Conservation (phyloP, 1,140 invertebrate species). For the Oreohelix idahoensis region DNA sequence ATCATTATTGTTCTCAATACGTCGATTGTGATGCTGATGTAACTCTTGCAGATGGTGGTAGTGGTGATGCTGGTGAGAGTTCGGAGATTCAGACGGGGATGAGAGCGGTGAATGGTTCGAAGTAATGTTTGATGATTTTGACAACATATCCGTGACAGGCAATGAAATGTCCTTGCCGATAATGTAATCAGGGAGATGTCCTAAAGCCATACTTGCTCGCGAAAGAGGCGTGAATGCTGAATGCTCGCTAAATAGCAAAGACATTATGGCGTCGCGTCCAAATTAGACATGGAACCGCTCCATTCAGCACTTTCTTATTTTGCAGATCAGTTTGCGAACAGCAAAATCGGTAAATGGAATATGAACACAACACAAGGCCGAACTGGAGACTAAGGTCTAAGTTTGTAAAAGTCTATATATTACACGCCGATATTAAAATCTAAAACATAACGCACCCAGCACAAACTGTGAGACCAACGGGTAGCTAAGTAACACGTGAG, state of each 20-base stretch:
- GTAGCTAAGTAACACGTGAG: background rate
- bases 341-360: background rate
- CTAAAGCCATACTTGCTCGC: background rate
- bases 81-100: background rate
- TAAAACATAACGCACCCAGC: background rate
- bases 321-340: background rate
- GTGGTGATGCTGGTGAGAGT: slow-evolving; percentile 16
- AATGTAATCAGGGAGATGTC: background rate
- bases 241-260: slow-evolving; percentile 35
- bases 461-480: too few relatives aligned
- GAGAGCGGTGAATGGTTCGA: background rate
- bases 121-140: background rate
- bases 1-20: background rate
- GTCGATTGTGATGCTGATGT: background rate
- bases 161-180: background rate
- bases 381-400: too few relatives aligned
- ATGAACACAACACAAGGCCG: background rate
- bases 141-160: background rate
- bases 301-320: background rate
- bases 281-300: background rate
- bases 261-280: slow-evolving; percentile 3
- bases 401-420: background rate
- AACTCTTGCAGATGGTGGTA: slow-evolving; percentile 5
- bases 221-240: slow-evolving; percentile 34
- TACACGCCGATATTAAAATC: background rate